Evolutionary conservation across 64 coral and sea anemone species (phyloP).

Genomic region (Montipora cactus): DNA sequence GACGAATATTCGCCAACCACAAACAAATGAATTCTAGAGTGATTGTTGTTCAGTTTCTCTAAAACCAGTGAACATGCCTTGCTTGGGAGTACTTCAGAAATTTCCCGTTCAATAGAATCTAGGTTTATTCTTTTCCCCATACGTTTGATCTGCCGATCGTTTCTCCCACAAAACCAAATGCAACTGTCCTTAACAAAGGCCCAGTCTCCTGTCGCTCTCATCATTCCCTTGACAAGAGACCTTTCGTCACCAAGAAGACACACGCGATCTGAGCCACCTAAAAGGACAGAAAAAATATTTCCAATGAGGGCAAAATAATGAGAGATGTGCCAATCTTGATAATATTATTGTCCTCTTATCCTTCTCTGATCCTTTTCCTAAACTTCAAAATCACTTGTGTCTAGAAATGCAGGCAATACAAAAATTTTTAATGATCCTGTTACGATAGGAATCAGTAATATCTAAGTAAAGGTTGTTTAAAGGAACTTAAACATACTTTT

Average conservation of each 20-base stretch:
- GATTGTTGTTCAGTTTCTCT: background rate
- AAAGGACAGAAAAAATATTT: background rate
- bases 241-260: slow-evolving; percentile 83
- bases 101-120: slow-evolving; percentile 64
- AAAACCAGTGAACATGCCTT: slow-evolving; percentile 64
- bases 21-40: slow-evolving; percentile 57
- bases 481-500: too few species aligned
- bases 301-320: background rate
- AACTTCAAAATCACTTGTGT: too few species aligned
- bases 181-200: slow-evolving; percentile 64
- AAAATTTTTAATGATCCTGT: too few species aligned
- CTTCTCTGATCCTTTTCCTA: too few species aligned
- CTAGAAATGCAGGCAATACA: too few species aligned
- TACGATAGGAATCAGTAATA: too few species aligned
- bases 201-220: slow-evolving; percentile 84
- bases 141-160: slow-evolving; percentile 86
- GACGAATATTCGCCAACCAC: background rate
- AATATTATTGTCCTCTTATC: too few species aligned
- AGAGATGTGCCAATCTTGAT: too few species aligned
- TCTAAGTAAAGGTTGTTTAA: too few species aligned
- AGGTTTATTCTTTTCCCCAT: slow-evolving; percentile 77
- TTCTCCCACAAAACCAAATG: slow-evolving; percentile 88
- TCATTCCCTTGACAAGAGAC: slow-evolving; percentile 30
- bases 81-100: slow-evolving; percentile 34
- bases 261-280: slow-evolving; percentile 82